These are phyloP conservation scores for Trichomalopsis sarcophagae DNA, from an alignment of 1,140 invertebrate genomes.

Conservation along the genomic window DNA sequence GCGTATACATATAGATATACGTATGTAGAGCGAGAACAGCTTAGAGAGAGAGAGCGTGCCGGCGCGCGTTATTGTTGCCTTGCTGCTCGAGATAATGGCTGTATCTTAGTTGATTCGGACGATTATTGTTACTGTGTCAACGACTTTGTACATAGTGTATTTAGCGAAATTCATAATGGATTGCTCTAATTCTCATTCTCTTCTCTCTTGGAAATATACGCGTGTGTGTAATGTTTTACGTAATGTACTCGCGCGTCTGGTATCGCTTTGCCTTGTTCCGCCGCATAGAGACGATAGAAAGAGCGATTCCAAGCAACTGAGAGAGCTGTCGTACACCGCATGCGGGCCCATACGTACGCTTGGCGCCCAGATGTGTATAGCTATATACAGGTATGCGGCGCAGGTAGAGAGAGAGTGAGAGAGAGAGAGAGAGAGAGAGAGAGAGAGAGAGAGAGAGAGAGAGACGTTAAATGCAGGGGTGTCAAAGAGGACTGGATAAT, in stretches of 20 bases:
- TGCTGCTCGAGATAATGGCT: not conserved
- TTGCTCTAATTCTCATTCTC: not conserved
- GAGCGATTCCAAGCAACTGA: not conserved
- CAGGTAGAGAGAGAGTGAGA: not conserved
- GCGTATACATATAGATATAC: not conserved
- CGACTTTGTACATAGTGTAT: not conserved
- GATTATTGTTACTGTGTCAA: not conserved
- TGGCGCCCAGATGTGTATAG: not conserved
- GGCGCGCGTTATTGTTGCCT: not conserved
- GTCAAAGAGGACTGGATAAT: constrained; percentile 5
- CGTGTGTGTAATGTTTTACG: no score
- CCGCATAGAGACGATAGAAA: not conserved
- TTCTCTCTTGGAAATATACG: no score
- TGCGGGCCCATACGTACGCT: not conserved
- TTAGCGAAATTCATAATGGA: not conserved
- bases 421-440: no score
- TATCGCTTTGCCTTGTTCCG: not conserved
- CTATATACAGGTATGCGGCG: constrained; percentile 32
- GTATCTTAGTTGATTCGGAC: not conserved
- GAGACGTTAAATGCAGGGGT: not conserved
- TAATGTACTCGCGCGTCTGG: no score
- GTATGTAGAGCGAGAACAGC: constrained; percentile 7
- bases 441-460: not conserved
- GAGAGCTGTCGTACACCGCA: not conserved
- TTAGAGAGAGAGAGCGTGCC: not conserved